A percentile compares a stretch with the other conserved stretches of the same genome.
Evolutionary conservation across 2,797 vertebrate genomes (phyloP).

Genomic region (Craterocephalus amniculus): DNA sequence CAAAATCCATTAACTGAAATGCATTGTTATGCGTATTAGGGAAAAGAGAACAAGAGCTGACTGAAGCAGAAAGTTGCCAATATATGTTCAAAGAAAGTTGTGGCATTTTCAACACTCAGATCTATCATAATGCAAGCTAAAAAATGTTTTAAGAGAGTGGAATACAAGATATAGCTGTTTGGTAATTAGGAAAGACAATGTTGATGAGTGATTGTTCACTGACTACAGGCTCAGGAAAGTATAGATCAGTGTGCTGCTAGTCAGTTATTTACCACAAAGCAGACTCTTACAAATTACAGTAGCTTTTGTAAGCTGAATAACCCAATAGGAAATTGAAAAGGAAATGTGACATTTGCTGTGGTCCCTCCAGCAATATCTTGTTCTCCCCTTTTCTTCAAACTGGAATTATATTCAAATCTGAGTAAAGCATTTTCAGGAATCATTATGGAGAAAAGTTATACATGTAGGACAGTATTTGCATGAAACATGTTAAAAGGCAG

Average conservation of each 20-base stretch:
- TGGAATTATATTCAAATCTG: neutral
- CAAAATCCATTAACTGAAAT: constrained; percentile 14
- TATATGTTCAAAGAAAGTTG: neutral
- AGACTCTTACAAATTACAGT: neutral
- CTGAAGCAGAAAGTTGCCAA: neutral
- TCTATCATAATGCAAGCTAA: neutral
- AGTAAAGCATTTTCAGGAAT: too few species aligned
- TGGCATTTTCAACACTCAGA: neutral
- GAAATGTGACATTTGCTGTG: neutral
- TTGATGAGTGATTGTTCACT: constrained; percentile 10
- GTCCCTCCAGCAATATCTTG: neutral
- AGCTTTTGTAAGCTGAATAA: constrained; percentile 11
- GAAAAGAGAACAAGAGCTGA: constrained; percentile 5
- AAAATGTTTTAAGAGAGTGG: neutral
- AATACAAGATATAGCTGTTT: neutral
- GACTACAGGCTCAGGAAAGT: neutral
- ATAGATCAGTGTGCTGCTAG: constrained; percentile 1
- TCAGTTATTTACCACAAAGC: neutral
- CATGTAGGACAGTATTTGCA: too few species aligned
- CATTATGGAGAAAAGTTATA: too few species aligned
- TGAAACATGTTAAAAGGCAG: too few species aligned
- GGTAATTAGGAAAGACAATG: too few species aligned
- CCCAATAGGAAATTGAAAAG: neutral
- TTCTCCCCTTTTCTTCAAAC: neutral
- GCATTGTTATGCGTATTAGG: neutral